phyloP scores from a whole-genome alignment of 2,113 vertebrate genomes.

The Sinocyclocheilus grahami region DNA sequence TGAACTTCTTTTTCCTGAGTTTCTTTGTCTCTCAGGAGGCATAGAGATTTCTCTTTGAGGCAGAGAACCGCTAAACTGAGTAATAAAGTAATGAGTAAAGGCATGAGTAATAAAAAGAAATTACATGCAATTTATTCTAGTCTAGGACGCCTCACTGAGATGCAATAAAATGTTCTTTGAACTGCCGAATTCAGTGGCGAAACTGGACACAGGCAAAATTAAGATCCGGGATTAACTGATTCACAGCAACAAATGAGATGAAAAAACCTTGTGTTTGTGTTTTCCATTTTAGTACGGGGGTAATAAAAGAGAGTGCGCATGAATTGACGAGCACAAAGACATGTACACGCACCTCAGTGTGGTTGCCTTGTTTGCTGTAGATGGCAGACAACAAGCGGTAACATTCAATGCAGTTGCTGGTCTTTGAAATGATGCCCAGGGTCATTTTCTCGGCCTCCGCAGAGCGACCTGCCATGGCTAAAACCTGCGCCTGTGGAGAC shows the following conservation, averaged over 20 bases:
- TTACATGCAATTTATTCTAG: conserved; percentile 28
- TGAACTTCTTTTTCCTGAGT: neutral
- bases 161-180: neutral
- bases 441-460: conserved; percentile 88
- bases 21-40: neutral
- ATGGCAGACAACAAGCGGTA: conserved; percentile 92
- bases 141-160: conserved; percentile 4
- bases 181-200: neutral
- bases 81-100: neutral
- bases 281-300: neutral
- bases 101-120: conserved; percentile 8
- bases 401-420: conserved; percentile 85
- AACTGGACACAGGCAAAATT: neutral
- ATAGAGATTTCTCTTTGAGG: conserved; percentile 3
- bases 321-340: neutral
- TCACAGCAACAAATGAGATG: neutral
- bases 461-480: conserved; percentile 82
- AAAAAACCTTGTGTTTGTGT: neutral
- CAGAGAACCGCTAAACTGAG: neutral
- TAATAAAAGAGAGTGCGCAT: neutral
- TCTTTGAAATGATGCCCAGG: conserved; percentile 78
- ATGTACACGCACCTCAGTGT: conserved; percentile 80
- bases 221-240: neutral
- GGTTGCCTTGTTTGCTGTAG: conserved; percentile 88
- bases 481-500: conserved; percentile 85